Evolutionary conservation across 2,113 vertebrate genomes (phyloP).

Genomic region (Callithrix jacchus): DNA sequence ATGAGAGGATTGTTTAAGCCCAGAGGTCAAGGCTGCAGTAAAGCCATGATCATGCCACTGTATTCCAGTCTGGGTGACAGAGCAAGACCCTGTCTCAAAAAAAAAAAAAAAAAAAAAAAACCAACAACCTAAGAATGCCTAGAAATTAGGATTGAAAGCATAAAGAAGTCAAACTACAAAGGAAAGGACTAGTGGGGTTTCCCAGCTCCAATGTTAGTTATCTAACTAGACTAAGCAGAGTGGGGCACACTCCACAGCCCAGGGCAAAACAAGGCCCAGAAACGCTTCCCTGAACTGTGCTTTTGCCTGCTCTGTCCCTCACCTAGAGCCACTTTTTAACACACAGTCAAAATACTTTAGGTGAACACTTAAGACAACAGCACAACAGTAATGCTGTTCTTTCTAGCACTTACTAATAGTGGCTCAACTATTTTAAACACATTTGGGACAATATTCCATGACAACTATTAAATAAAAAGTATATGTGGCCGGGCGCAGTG

Average conservation of each 20-base stretch:
- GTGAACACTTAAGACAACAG: not conserved
- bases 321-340: not conserved
- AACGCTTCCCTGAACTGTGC: not conserved
- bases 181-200: not conserved
- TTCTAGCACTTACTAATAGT: not conserved
- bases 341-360: not conserved
- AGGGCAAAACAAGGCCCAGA: not conserved
- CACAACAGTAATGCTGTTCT: not conserved
- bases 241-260: fast-evolving
- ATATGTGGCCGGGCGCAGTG: too few species aligned
- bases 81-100: too few species aligned
- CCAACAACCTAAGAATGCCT: not conserved
- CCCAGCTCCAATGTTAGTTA: not conserved
- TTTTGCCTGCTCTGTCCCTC: not conserved
- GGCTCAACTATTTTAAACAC: not conserved
- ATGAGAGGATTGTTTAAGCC: too few species aligned
- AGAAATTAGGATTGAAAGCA: not conserved
- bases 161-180: not conserved
- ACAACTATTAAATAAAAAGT: not conserved
- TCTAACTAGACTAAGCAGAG: fast-evolving
- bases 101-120: too few species aligned
- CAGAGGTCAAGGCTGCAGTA: too few species aligned
- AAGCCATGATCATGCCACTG: too few species aligned
- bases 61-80: too few species aligned
- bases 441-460: not conserved